Evolutionary conservation across 2,113 vertebrate species (phyloP).

Genomic region (Geococcyx californianus): DNA sequence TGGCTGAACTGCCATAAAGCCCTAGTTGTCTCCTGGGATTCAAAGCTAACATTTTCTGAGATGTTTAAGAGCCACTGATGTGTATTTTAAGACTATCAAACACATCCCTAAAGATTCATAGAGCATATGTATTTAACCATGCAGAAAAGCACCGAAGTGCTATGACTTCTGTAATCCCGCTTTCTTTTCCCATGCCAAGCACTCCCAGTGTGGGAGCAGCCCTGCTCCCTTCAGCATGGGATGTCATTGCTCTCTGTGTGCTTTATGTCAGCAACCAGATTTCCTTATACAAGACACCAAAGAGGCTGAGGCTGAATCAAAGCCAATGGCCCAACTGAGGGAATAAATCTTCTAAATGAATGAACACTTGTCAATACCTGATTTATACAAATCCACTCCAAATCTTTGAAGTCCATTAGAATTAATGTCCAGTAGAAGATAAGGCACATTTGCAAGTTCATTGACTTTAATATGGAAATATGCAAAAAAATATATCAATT

Average conservation of each 20-base stretch:
- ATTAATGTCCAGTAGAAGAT: background rate
- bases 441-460: background rate
- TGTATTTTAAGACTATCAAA: background rate
- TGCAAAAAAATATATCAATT: background rate
- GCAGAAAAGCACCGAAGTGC: background rate
- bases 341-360: constrained; percentile 2
- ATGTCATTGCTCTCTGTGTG: background rate
- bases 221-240: background rate
- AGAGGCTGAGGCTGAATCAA: background rate
- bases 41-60: background rate
- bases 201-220: background rate
- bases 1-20: background rate
- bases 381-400: background rate
- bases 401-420: background rate
- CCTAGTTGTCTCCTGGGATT: background rate
- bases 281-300: background rate
- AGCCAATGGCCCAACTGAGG: background rate
- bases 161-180: background rate
- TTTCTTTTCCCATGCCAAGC: background rate
- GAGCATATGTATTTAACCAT: background rate
- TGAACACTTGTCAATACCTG: background rate
- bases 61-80: background rate
- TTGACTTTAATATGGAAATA: background rate
- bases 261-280: background rate
- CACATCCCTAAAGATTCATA: background rate